A percentile compares a stretch with the other conserved stretches of the same genome.
Evolutionary conservation across 2,888 invertebrate species (phyloP).

Genomic region (Belgica antarctica): DNA sequence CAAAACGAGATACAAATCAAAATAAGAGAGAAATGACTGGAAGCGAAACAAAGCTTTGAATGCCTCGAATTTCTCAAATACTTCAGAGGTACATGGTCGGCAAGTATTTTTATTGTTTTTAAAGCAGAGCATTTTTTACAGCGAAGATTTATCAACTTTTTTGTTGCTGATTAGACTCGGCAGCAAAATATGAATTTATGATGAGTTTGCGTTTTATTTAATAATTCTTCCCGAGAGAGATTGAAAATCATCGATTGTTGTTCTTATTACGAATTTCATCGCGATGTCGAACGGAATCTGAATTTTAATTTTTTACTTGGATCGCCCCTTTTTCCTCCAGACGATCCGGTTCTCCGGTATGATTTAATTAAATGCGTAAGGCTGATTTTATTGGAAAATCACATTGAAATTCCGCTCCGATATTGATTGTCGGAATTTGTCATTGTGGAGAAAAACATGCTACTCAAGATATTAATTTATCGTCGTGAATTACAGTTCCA

Average conservation of each 20-base stretch:
- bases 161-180: conserved; percentile 4
- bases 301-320: conserved; percentile 31
- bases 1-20: conserved; percentile 18
- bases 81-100: not conserved
- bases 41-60: not conserved
- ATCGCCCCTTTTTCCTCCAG: not conserved
- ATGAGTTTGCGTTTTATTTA: conserved; percentile 26
- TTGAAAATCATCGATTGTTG: conserved; percentile 36
- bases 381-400: conserved; percentile 3
- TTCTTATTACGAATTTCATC: conserved; percentile 11
- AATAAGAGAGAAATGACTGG: conserved; percentile 16
- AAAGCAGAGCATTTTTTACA: not conserved
- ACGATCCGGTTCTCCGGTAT: not conserved
- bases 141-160: not conserved
- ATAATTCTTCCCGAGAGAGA: conserved; percentile 33
- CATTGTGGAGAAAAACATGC: not conserved
- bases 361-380: conserved; percentile 27
- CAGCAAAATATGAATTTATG: conserved; percentile 43
- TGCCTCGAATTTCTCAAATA: not conserved
- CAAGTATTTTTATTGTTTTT: not conserved
- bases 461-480: conserved; percentile 37
- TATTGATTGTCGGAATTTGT: conserved; percentile 38
- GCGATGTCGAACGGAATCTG: conserved; percentile 29
- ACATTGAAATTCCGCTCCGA: conserved; percentile 32
- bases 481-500: conserved; percentile 33